These are phyloP conservation scores for Artemia franciscana DNA, from an alignment of 1,140 invertebrate species.

Conservation along the genomic window DNA sequence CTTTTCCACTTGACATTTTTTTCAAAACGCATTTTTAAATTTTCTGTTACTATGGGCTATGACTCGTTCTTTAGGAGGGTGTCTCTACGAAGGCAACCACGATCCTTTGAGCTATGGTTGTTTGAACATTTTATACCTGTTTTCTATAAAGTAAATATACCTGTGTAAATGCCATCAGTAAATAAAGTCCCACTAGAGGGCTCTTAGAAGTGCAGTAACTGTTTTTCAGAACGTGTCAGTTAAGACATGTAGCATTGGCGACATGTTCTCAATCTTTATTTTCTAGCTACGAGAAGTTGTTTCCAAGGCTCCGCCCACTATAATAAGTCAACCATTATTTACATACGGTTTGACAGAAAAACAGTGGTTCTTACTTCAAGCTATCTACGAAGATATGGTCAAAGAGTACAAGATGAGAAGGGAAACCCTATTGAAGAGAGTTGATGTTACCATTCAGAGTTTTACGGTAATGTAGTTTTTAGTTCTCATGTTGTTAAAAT, in stretches of 20 bases:
- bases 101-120: too few species aligned
- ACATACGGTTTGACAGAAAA: constrained; percentile 41
- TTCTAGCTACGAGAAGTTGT: constrained; percentile 36
- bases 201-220: background rate
- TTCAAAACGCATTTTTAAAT: too few species aligned
- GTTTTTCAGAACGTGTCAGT: too few species aligned
- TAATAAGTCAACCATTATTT: constrained; percentile 51
- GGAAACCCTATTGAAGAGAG: constrained; percentile 63
- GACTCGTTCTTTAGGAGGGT: too few species aligned
- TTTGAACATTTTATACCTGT: too few species aligned
- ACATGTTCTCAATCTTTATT: constrained; percentile 6
- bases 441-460: constrained; percentile 83
- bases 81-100: too few species aligned
- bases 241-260: too few species aligned
- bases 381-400: constrained; percentile 40
- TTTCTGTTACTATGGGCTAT: too few species aligned
- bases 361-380: constrained; percentile 52
- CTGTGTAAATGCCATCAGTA: background rate
- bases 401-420: constrained; percentile 58
- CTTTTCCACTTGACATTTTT: too few species aligned
- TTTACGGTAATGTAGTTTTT: constrained; percentile 60
- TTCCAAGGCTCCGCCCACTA: constrained; percentile 30
- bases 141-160: too few species aligned
- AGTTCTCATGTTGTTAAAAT: too few species aligned
- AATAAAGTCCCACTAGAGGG: too few species aligned